Evolutionary conservation across 2,888 invertebrate genomes (phyloP), one percentile per base, ranked within the genome.

Genomic region (Molanna angustata): DNA sequence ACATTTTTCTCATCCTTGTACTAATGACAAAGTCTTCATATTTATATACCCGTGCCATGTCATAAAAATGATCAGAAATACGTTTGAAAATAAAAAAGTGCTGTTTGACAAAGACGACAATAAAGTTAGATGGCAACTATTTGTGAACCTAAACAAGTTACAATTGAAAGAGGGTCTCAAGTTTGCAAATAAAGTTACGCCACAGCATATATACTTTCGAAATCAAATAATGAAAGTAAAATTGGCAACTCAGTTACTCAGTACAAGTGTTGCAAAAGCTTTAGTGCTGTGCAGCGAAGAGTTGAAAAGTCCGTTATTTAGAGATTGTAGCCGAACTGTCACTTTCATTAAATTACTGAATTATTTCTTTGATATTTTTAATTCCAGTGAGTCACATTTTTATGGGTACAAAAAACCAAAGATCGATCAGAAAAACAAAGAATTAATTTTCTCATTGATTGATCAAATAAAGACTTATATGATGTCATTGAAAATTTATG

Each of bases 291-390:
- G 21, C 11, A 22, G 16, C 9, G 14, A 43, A 6, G 31, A 43
- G 20, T 43, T 22, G 22, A 19, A 43, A 14, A 9, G 4, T 11
- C 35, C 13, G 6, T 35, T 35, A 4, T 35, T 27, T 27, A n/a
- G 4, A n/a, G 14, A 35, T 13, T 35, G 4, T 35, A 35, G 4
- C 35, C 13, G 35, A 35, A 35, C 35, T 35, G 35, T 9, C 6
- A 53, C 41, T 22, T 60, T 62, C 44, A 49, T 61, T 1, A 27
- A 58, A 20, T 42, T 58, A 22, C 51, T 62, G 31, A 58, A 63
- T 56, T 47, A 61, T n/a, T 43, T 62, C 11, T 64, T 62, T 55
- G 64, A 63, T 21, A 62, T 62, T 51, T 59, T 61, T 47, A 50
- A 59, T 51, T 22, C 43, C 11, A 21, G 43, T 3, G 6, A 13